Evolutionary conservation across 2,888 invertebrate genomes (phyloP), one percentile per base, ranked within the genome.

Genomic region (Ethmia dodecea): DNA sequence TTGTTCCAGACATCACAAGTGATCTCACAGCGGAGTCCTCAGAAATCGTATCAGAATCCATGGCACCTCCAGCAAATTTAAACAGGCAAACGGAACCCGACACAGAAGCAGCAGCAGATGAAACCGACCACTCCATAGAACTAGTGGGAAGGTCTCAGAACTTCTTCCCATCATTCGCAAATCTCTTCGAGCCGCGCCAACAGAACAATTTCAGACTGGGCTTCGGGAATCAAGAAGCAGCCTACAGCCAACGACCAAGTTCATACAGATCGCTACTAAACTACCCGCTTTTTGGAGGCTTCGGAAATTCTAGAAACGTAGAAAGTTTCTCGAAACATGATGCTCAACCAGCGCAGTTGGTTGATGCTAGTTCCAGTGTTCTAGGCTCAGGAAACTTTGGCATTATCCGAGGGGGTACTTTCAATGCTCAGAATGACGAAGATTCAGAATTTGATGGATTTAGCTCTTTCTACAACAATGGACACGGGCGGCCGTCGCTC

Each of bases 301-400:
- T 83, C 51, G 67, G 77, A 44, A 68, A 77, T 41, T 73, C 83
- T 51, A 65, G 75, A 43, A 78, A 73, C 32, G 38, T 67, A 12
- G 83, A 81, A 37, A 73, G 68, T 35, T 80, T 78, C 31, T 73
- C 70, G 3, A 84, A 84, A 49, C 70, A 76, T 29, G 74, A 62
- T 43, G 62, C 69, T 1, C 69, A 72, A 0, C 53, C 66, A 4
- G 87, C 81, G 38, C 80, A 75, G 15, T 63, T 73, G 33, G 80
- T 83, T 8, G 84, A 86, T 28, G 87, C 88, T 1, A 89, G 89
- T 49, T 88, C 90, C 13, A 89, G 90, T 28, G 86, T 94, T 9
- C 75, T 95, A 3, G 92, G 95, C 4, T 94, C 94, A 1, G 95
- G 95, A 1, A 95, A 95, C 70, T 95, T 95, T 56, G 94, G 94